Evolutionary conservation across 2,888 invertebrate genomes (phyloP), one percentile per base, ranked within the genome.

Genomic region (Poecilus cupreus): DNA sequence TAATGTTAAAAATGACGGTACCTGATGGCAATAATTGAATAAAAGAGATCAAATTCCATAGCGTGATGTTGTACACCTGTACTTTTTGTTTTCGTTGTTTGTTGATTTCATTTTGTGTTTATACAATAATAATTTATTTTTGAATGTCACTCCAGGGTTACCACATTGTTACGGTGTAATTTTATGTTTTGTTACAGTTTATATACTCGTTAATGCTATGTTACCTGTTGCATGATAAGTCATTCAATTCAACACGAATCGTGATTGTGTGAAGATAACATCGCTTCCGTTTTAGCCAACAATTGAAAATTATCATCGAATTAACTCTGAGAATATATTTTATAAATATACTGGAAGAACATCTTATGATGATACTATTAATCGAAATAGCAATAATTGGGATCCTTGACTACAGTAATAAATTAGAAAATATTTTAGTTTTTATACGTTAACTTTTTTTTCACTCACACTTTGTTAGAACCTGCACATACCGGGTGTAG

Each of bases 141-240:
- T 54, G 11, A 54, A 54, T 54, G 54, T 20, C 54, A 18, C 6
- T 54, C 11, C 54, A 20, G 5, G 54, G 54, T 20, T 54, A 22
- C 3, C 10, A 54, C 13, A 4, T 49, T 54, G 54, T 54, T 18
- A 18, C 6, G 54, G 13, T 49, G 3, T 16, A 49, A 49, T 49
- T 54, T 54, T 22, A 6, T 54, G 20, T 54, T 54, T 54, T 54
- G 54, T 54, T 54, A 54, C 54, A 54, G 20, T 54, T 54, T 54
- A 54, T 20, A 1, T 8, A 2, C 22, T 54, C 20, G 22, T 6
- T 3, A 32, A 54, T 54, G 54, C 22, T 54, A 20, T 54, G 20
- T 32, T 32, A 1, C 32, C 1, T 20, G 49, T 13, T 49, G 54
- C 20, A 22, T 22, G 18, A 54, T 54, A 54, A 54, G 22, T 54